Conservation (phyloP, 2,113 vertebrate species). For the Myotis brandtii region DNA sequence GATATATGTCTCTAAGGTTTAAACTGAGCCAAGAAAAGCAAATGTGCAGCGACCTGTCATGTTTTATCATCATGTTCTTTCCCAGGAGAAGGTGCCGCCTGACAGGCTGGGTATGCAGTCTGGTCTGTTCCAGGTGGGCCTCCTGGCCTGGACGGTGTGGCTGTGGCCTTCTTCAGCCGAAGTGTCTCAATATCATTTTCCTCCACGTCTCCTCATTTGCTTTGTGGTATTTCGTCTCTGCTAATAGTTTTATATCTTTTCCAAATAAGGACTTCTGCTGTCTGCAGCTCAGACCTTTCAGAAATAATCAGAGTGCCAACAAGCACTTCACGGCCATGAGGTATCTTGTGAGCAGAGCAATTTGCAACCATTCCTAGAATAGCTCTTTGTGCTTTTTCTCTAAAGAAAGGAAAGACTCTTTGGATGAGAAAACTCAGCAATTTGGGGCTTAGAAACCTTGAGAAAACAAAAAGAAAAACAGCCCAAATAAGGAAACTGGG, state of each 20-base stretch:
- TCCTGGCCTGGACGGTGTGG: fast-evolving
- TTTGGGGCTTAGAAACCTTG: background rate
- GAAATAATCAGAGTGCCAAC: background rate
- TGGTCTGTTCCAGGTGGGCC: background rate
- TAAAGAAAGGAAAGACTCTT: slow-evolving; percentile 3
- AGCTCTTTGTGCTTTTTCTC: background rate
- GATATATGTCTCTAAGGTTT: background rate
- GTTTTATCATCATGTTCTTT: background rate
- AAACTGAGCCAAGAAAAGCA: background rate
- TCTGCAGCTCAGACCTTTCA: background rate
- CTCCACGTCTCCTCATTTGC: background rate
- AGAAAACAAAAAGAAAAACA: slow-evolving; percentile 1
- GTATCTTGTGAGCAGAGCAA: background rate
- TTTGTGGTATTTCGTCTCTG: slow-evolving; percentile 55
- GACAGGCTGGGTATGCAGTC: background rate
- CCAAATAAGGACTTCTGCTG: slow-evolving; percentile 68
- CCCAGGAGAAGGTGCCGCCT: background rate
- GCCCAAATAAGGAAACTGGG: background rate
- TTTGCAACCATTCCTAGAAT: background rate
- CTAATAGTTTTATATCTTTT: slow-evolving; percentile 55
- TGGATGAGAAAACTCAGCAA: slow-evolving; percentile 8
- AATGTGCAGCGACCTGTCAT: background rate
- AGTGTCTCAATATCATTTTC: background rate
- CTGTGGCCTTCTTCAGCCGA: background rate
- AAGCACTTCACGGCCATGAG: background rate